Percentiles rank a stretch among this genome's conserved stretches.
phyloP scores from a whole-genome alignment of 1,140 invertebrate genomes.

The Hycleus cichorii region DNA sequence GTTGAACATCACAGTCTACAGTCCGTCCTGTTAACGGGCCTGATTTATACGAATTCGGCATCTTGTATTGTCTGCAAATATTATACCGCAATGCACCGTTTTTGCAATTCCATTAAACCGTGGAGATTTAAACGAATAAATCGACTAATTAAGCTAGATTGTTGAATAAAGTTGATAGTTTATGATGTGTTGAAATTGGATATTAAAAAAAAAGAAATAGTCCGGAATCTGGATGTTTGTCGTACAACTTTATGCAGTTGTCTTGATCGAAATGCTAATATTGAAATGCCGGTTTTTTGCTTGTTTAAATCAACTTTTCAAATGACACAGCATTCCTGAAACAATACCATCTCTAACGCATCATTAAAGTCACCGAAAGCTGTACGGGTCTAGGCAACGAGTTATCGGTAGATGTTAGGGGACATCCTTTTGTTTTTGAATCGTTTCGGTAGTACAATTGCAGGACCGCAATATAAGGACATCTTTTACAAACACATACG shows the following conservation, averaged over 20 bases:
- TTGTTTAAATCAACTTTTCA: background rate
- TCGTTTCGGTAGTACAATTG: background rate
- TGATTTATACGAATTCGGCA: slow-evolving; percentile 32
- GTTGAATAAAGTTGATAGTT: slow-evolving; percentile 13
- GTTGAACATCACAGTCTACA: slow-evolving; percentile 23
- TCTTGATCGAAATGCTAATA: too few species aligned
- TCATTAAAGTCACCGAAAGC: slow-evolving; percentile 13
- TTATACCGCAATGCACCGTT: too few species aligned
- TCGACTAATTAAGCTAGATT: too few species aligned
- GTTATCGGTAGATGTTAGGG: slow-evolving; percentile 7
- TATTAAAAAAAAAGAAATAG: slow-evolving; percentile 25
- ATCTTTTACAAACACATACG: background rate
- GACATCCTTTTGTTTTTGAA: slow-evolving; percentile 12
- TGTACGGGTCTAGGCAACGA: background rate
- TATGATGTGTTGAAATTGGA: slow-evolving; percentile 30
- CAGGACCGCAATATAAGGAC: slow-evolving; percentile 10
- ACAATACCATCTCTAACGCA: slow-evolving; percentile 5
- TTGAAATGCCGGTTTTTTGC: background rate
- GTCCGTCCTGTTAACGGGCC: slow-evolving; percentile 27
- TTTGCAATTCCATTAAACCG: too few species aligned
- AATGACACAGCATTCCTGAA: slow-evolving; percentile 9
- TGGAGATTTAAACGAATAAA: too few species aligned
- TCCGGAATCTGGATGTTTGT: slow-evolving; percentile 26
- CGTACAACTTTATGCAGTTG: too few species aligned
- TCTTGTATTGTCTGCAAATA: slow-evolving; percentile 16